Base-by-base conservation (phyloP, 2,888 invertebrate species). In the Eurytoma adleriae region DNA sequence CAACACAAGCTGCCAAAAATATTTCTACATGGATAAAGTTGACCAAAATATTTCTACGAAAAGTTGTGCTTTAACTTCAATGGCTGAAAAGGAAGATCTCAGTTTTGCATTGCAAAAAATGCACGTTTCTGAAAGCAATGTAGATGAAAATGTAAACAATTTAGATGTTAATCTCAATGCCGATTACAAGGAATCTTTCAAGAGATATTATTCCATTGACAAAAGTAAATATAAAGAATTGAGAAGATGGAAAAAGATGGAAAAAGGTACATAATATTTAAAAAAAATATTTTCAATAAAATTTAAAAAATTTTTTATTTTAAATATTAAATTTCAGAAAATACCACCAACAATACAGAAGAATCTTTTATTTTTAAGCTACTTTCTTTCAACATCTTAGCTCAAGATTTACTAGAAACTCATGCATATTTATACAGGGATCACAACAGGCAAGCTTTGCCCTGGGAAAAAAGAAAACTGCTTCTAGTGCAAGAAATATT, bases 321-420 rank as follows among this genome's bases (percentile, higher is more conserved):
- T 27, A 75, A 40, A 48, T 62, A 20, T 73, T 71, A 40, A 14
- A 61, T 78, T 83, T 70, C 73, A 90, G 90, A 83, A 69, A 84
- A 83, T 52, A 73, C 82, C 64, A 75, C 66, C 16, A 76, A 82
- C 27, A 86, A 86, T 89, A 67, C 87, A 88, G 92, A 90, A 27
- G 87, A 90, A 16, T 87, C 90, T 50, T 92, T 93, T 80, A 90
- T 90, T 77, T 94, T 97, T 86, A 94, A 93, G 81, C 90, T 98
- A 48, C 92, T 97, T 89, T 96, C 96, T 0, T 98, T 97, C 90
- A 98, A 99, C 90, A 95, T 98, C 48, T 91, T 98, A 78, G 95
- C 98, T 0, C 98, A 98, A 91, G 93, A 94, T 85, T 92, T 98
- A 61, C 88, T 98, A 74, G 93, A 95, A 83, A 92, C 93, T 83